Percentiles rank a stretch among this genome's conserved stretches.
Conservation (phyloP, 64 coral and sea anemone species). For the Montipora capricornis region DNA sequence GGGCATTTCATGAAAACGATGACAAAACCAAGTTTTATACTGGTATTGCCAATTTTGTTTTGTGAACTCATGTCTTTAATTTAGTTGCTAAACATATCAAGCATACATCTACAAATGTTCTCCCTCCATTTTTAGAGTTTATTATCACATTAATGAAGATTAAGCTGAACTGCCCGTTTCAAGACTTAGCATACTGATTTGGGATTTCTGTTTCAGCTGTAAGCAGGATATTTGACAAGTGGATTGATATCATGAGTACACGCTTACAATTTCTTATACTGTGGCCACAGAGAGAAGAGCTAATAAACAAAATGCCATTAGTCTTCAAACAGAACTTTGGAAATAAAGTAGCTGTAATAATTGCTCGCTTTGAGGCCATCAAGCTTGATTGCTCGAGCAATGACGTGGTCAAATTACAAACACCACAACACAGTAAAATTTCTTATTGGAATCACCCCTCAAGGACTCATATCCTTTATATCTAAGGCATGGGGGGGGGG, state of each 20-base stretch:
- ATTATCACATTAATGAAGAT: too few species aligned
- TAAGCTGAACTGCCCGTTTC: too few species aligned
- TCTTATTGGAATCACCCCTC: constrained; percentile 51
- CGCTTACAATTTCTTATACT: constrained; percentile 17
- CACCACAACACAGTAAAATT: constrained; percentile 61
- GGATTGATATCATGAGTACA: constrained; percentile 16
- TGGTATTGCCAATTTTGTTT: too few species aligned
- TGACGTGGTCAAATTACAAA: constrained; percentile 63
- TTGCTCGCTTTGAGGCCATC: constrained; percentile 39
- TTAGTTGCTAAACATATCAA: too few species aligned
- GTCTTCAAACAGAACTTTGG: constrained; percentile 42
- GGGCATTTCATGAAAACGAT: too few species aligned
- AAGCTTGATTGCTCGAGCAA: constrained; percentile 49
- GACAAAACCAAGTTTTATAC: too few species aligned
- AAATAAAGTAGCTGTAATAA: constrained; percentile 33
- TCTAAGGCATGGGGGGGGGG: constrained; percentile 52
- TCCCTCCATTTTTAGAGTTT: too few species aligned
- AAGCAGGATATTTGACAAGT: constrained; percentile 40
- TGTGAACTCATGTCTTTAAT: too few species aligned
- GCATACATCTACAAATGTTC: too few species aligned
- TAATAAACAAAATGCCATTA: constrained; percentile 20
- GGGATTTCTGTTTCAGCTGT: too few species aligned
- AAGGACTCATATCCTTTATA: constrained; percentile 52
- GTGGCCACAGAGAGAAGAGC: constrained; percentile 24
- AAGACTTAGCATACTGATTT: too few species aligned